These are phyloP conservation scores for Synergus itoensis DNA, from an alignment of 2,888 invertebrate genomes.

Conservation along the genomic window DNA sequence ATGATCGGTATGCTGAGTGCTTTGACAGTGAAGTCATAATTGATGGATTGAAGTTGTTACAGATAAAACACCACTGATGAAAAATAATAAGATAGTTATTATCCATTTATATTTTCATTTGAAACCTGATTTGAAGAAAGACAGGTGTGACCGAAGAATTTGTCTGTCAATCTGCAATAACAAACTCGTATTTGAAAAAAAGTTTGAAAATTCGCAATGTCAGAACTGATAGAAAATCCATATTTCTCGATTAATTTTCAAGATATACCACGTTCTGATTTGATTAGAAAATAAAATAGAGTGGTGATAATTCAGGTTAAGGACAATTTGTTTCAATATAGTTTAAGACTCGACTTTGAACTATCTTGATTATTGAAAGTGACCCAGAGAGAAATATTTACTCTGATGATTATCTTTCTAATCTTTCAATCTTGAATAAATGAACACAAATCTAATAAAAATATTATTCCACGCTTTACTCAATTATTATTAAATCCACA, in stretches of 20 bases:
- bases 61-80: constrained; percentile 13
- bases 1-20: constrained; percentile 28
- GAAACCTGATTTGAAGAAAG: too few relatives aligned
- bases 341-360: constrained; percentile 34
- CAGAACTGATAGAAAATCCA: not conserved
- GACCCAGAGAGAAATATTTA: not conserved
- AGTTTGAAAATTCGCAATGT: not conserved
- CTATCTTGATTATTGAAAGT: constrained; percentile 17
- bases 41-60: constrained; percentile 14
- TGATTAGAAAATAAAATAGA: constrained; percentile 33
- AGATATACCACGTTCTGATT: constrained; percentile 9
- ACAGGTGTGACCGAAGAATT: too few relatives aligned
- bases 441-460: too few relatives aligned
- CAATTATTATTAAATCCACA: not conserved
- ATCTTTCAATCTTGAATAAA: too few relatives aligned
- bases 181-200: not conserved
- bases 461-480: too few relatives aligned
- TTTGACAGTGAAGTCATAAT: constrained; percentile 23
- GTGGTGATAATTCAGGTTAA: constrained; percentile 35
- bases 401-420: too few relatives aligned
- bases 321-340: constrained; percentile 34
- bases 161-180: too few relatives aligned
- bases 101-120: too few relatives aligned
- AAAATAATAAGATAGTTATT: not conserved
- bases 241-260: constrained; percentile 11